Conservation (phyloP, 2,113 vertebrate genomes). For the Seriola quinqueradiata region DNA sequence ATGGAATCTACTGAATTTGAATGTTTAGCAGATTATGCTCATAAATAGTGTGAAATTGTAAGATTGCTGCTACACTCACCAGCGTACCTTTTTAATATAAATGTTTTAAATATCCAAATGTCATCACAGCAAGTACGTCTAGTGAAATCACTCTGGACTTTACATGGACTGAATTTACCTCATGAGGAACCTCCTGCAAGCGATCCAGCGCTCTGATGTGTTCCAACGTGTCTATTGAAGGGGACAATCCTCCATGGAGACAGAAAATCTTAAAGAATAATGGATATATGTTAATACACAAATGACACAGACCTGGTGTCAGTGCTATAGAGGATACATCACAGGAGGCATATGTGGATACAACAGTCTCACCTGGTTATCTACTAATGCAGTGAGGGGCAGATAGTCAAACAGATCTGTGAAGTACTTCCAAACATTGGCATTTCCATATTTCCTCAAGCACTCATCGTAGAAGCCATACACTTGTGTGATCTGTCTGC, state of each 20-base stretch:
- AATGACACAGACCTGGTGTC: background rate
- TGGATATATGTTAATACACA: background rate
- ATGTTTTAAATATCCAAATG: background rate
- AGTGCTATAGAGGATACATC: background rate
- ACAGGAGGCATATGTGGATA: background rate
- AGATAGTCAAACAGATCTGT: conserved; percentile 90
- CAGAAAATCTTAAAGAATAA: conserved; percentile 91
- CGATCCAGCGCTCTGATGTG: conserved; percentile 98
- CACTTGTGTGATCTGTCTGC: conserved; percentile 87
- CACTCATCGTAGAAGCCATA: conserved; percentile 89
- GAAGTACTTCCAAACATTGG: conserved; percentile 99
- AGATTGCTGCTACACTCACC: background rate
- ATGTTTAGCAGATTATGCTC: background rate
- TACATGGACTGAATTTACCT: conserved; percentile 83
- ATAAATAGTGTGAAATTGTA: background rate
- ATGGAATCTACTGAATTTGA: too few species aligned
- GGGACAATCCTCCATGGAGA: conserved; percentile 97
- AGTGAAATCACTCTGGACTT: background rate
- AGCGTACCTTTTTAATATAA: background rate
- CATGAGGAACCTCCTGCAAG: conserved; percentile 98
- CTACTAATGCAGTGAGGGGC: conserved; percentile 96
- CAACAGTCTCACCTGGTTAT: conserved; percentile 91
- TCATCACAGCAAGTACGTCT: background rate
- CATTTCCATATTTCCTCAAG: conserved; percentile 97
- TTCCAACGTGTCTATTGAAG: conserved; percentile 99